Conservation (phyloP, 2,113 vertebrate genomes). For the Donacobius atricapilla region DNA sequence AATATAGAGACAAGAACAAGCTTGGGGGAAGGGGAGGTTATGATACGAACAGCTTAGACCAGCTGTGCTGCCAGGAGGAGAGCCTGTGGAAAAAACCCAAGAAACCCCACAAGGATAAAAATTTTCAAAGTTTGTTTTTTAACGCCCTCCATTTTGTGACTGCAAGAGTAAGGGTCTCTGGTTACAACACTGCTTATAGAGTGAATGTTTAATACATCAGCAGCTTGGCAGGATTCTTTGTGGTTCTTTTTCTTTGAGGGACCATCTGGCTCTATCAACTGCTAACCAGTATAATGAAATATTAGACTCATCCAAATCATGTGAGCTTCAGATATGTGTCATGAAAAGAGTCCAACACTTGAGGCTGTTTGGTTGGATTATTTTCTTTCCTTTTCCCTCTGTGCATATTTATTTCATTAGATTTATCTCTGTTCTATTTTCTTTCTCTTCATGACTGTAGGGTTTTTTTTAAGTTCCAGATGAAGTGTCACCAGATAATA, state of each 20-base stretch:
- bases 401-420: not conserved
- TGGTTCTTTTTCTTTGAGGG: conserved; percentile 25
- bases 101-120: not conserved
- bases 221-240: not conserved
- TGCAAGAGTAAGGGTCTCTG: not conserved
- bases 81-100: not conserved
- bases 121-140: not conserved
- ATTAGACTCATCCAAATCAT: conserved; percentile 22
- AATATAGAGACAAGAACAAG: not conserved
- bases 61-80: not conserved
- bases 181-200: not conserved
- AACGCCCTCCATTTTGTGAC: not conserved
- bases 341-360: conserved; percentile 17
- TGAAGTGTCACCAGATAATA: conserved; percentile 2
- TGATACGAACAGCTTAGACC: not conserved
- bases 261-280: conserved; percentile 4
- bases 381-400: not conserved
- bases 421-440: conserved; percentile 39
- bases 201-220: conserved; percentile 28
- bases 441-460: not conserved
- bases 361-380: not conserved
- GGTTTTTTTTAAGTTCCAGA: not conserved
- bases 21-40: not conserved
- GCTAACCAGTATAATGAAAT: not conserved
- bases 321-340: conserved; percentile 19